These are phyloP conservation scores for Taenioides sp. DNA, from an alignment of 2,797 vertebrate genomes.

Conservation along the genomic window DNA sequence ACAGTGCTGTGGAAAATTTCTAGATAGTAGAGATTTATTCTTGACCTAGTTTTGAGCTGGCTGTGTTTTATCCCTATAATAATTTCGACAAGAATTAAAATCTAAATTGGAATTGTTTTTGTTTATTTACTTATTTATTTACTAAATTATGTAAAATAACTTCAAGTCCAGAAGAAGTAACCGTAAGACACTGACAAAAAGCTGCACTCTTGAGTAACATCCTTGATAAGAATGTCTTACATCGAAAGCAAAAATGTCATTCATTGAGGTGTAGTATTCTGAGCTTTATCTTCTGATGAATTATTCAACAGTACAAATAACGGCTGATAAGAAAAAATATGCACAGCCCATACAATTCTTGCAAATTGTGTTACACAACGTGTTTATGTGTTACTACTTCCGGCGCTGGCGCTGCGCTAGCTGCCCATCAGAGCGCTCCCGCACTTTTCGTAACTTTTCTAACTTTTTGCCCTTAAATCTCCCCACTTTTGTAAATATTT, in stretches of 20 bases:
- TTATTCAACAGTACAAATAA: slow-evolving; percentile 14
- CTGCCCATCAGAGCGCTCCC: too few species aligned
- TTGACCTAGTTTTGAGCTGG: not conserved
- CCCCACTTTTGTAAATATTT: too few species aligned
- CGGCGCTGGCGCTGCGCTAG: too few species aligned
- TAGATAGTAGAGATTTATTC: not conserved
- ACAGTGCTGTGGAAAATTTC: too few species aligned
- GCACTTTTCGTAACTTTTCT: too few species aligned
- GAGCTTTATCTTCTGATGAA: slow-evolving; percentile 5
- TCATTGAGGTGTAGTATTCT: slow-evolving; percentile 1
- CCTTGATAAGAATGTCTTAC: not conserved
- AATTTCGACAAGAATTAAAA: too few species aligned
- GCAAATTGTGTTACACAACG: slow-evolving; percentile 1
- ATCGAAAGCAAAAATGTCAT: not conserved
- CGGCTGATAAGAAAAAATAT: slow-evolving; percentile 2
- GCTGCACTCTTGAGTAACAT: not conserved
- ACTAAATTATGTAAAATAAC: not conserved
- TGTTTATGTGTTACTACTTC: too few species aligned
- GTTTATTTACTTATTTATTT: too few species aligned
- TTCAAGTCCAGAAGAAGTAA: not conserved
- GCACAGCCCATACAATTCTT: not conserved
- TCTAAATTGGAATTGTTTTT: too few species aligned
- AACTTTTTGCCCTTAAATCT: too few species aligned
- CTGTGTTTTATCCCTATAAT: not conserved
- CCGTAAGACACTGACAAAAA: not conserved